These are phyloP conservation scores for Rousettus leschenaultii DNA, from an alignment of 2,113 vertebrate species.

Conservation along the genomic window DNA sequence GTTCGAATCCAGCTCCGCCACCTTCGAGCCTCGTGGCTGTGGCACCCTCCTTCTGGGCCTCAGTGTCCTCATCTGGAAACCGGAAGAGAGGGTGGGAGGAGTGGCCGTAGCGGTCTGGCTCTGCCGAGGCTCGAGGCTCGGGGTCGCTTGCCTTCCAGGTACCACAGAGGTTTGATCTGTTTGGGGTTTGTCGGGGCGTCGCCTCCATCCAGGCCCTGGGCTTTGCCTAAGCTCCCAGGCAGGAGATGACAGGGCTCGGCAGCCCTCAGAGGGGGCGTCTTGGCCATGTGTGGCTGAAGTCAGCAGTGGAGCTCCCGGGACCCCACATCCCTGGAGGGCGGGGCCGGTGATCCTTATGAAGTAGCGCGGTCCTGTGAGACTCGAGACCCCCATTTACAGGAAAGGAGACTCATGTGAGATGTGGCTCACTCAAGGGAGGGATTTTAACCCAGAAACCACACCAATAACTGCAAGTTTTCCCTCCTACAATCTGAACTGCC, in stretches of 20 bases:
- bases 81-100: background rate
- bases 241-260: no score
- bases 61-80: background rate
- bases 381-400: background rate
- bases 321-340: background rate
- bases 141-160: background rate
- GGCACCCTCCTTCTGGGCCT: background rate
- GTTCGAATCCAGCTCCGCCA: accelerated
- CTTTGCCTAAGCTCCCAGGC: background rate
- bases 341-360: accelerated
- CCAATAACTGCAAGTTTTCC: background rate
- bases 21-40: accelerated
- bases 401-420: background rate
- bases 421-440: background rate
- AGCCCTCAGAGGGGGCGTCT: background rate
- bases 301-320: background rate
- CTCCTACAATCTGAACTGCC: background rate
- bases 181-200: background rate
- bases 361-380: background rate
- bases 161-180: background rate
- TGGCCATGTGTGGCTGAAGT: background rate
- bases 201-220: accelerated
- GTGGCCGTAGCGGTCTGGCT: accelerated
- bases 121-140: accelerated
- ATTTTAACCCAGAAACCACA: background rate